Base-by-base conservation (phyloP, 2,113 vertebrate genomes). In the Melanerpes aurifrons region DNA sequence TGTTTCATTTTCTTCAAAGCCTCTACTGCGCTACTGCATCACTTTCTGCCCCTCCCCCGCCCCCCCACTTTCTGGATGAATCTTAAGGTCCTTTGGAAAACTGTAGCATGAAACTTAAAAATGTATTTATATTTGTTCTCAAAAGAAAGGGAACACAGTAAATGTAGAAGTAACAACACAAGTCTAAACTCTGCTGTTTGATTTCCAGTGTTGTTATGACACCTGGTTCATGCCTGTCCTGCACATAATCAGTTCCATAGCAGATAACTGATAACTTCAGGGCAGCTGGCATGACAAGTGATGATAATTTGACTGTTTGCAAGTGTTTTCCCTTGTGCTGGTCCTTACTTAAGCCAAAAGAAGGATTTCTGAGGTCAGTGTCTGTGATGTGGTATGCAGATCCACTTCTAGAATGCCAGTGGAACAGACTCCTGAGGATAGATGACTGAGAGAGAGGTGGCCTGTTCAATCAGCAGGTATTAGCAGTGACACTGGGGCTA, bases 1-100 rank as follows among this genome's bases (percentile, higher is more conserved):
- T 92, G 10, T 21, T 73, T 92, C n/a, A 29, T 82, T 90, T 64
- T 86, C 68, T 76, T 92, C 61, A 62, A 75, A 92, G 89, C 59
- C 47, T 89, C 48, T 80, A 4, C 35, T 84, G 73, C 24, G 19
- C 48, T 80, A 4, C 35, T 84, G 73, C 24, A 21, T 90, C 7
- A 4, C 82, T 90, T 92, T 83, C 75, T 16, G 37, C 37, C 37
- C 37, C 37, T 43, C 13, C 43, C 25, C 31, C 32, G n/a, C n/a
- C 88, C 2, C 82, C 68, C 12, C 18, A 9, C 26, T 83, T 6
- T 19, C 10, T 25, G 12, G 25, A 15, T 89, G 37, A 92, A n/a
- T 79, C n/a, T 81, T 53, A 45, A 56, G 14, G 20, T 74, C 40
- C 63, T 87, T n/a, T 45, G 19, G 40, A 83, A 72, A 82, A 75